These are phyloP conservation scores for Nysson spinosus DNA, from an alignment of 2,888 invertebrate species.

Conservation along the genomic window DNA sequence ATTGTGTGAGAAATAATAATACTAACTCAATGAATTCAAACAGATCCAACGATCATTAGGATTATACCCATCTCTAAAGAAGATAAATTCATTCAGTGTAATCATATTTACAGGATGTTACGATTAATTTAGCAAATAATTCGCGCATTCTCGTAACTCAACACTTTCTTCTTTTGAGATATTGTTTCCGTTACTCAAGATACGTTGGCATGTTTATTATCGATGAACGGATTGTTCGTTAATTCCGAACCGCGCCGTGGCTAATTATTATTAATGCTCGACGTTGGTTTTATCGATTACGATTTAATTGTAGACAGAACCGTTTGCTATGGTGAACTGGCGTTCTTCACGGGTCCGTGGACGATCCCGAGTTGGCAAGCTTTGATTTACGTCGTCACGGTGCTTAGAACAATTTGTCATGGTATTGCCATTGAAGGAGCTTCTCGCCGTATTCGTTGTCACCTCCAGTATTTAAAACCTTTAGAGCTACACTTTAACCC, in stretches of 20 bases:
- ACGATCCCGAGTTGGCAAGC: slow-evolving; percentile 25
- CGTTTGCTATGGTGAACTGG: background rate
- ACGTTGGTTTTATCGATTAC: slow-evolving; percentile 43
- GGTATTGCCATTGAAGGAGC: slow-evolving; percentile 29
- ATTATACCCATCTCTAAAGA: no score
- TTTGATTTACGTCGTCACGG: slow-evolving; percentile 57
- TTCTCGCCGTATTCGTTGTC: slow-evolving; percentile 21
- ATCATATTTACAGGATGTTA: no score
- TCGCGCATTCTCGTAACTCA: slow-evolving; percentile 9
- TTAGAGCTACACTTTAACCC: background rate
- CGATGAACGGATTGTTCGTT: slow-evolving; percentile 1
- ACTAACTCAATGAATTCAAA: no score
- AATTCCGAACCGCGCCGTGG: slow-evolving; percentile 30
- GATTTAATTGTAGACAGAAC: slow-evolving; percentile 44
- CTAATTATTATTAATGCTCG: slow-evolving; percentile 53
- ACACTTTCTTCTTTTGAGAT: slow-evolving; percentile 8
- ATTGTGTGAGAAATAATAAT: no score
- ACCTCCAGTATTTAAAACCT: slow-evolving; percentile 10
- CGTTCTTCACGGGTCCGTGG: background rate
- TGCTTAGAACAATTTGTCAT: slow-evolving; percentile 53
- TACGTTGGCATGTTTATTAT: slow-evolving; percentile 31
- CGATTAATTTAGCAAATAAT: background rate
- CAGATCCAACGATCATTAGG: no score
- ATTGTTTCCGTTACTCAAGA: background rate
- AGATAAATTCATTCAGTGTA: no score